Base-by-base conservation (phyloP, 2,113 vertebrate genomes). In the Bufo bufo region DNA sequence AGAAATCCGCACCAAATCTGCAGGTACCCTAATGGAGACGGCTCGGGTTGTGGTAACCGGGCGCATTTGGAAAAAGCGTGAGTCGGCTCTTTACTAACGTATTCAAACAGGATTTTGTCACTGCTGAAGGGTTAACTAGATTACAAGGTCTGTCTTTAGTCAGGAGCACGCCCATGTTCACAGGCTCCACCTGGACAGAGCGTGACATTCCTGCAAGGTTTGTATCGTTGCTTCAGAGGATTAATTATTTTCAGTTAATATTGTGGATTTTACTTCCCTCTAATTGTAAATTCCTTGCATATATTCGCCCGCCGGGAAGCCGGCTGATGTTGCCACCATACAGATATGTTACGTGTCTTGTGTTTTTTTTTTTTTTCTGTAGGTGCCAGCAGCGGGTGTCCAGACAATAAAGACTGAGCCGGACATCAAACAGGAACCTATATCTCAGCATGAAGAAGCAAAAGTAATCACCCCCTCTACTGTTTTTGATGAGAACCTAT, bases 161-260 rank as follows among this genome's bases (percentile, higher is more conserved):
- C 58, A 82, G 4, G 20, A 58, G 23, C 10, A 11, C 56, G 20
- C 61, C 85, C 85, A n/a, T 77, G 61, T 85, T 75, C 72, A 61
- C 43, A 59, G 20, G 81, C 47, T 59, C 56, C 2, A 17, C 33
- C 23, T 63, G 74, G 59, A 75, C 49, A 85, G 69, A 85, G 74
- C 50, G 78, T 78, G 50, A 50, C 58, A 77, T 86, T 86, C 85
- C 85, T 78, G 74, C 11, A 77, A 65, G 61, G 33, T 43, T 85
- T 85, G 43, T 43, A 12, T 49, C 43, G 4, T 63, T 47, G 58
- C 19, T 61, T 85, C 56, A 77, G 72, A 77, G 58, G 72, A 85
- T 85, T 85, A 85, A 77, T 75, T 52, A 66, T 83, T 83, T 65
- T 63, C 63, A 61, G n/a, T 65, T 69, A 69, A 52, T 52, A n/a